phyloP scores from a whole-genome alignment of 2,888 invertebrate species.

The Lasioglossum figueresi region DNA sequence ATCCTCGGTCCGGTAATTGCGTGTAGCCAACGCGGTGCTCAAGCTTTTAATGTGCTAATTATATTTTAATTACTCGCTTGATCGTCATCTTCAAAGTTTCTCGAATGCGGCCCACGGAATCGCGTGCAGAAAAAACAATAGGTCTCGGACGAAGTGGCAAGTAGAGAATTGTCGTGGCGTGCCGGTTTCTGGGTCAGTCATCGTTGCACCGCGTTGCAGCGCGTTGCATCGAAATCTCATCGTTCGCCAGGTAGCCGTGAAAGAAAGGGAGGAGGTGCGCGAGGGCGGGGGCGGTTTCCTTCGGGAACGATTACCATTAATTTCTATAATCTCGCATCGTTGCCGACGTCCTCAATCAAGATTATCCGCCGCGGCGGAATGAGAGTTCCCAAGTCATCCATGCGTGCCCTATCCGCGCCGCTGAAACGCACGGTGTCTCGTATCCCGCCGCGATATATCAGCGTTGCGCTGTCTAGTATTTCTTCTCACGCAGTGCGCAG shows the following conservation, averaged over 20 bases:
- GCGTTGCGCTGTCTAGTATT: slow-evolving; percentile 65
- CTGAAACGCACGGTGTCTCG: slow-evolving; percentile 59
- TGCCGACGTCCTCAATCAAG: slow-evolving; percentile 65
- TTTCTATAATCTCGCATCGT: slow-evolving; percentile 62
- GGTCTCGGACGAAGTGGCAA: not conserved
- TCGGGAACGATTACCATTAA: slow-evolving; percentile 48
- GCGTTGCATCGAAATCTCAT: not conserved
- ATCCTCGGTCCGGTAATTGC: not conserved
- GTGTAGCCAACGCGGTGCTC: not conserved
- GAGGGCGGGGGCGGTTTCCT: slow-evolving; percentile 5
- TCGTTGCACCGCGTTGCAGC: not conserved
- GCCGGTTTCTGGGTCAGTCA: not conserved
- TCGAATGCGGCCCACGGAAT: not conserved
- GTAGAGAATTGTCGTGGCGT: not conserved
- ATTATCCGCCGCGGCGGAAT: slow-evolving; percentile 63
- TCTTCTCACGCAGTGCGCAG: slow-evolving; percentile 72
- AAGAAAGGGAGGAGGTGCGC: not conserved
- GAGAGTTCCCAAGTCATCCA: slow-evolving; percentile 74
- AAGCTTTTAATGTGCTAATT: not conserved
- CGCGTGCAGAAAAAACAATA: not conserved
- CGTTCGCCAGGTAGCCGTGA: not conserved
- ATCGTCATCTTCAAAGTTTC: not conserved
- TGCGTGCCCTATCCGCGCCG: slow-evolving; percentile 68
- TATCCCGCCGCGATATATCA: slow-evolving; percentile 73
- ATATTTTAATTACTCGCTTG: not conserved